Evolutionary conservation across 2,113 vertebrate genomes (phyloP).

Genomic region (Burhinus oedicnemus): DNA sequence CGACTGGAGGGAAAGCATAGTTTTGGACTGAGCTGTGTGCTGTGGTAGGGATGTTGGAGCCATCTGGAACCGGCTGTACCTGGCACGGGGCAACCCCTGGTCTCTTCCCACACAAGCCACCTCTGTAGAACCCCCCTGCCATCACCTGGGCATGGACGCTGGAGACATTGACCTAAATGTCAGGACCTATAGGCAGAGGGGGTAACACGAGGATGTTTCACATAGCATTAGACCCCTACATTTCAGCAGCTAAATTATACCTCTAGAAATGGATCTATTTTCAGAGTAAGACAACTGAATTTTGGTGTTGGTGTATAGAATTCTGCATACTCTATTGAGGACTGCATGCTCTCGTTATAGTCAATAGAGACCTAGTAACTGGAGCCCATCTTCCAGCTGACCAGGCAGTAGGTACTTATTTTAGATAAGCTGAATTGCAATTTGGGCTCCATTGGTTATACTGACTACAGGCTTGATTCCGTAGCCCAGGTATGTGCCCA

Average conservation of each 20-base stretch:
- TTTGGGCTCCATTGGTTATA: not conserved
- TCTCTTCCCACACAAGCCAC: not conserved
- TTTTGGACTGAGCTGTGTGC: not conserved
- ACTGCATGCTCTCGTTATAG: not conserved
- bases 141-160: too few species aligned
- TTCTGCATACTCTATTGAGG: not conserved
- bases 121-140: not conserved
- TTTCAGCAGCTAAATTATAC: not conserved
- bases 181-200: not conserved
- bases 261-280: not conserved
- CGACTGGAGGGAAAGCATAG: not conserved
- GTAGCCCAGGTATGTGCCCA: not conserved
- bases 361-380: not conserved
- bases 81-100: not conserved
- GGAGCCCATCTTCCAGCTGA: not conserved
- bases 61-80: not conserved
- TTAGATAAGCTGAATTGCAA: rapidly evolving
- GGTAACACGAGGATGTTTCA: not conserved
- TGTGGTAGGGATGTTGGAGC: not conserved
- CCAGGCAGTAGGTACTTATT: not conserved
- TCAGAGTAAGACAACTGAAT: not conserved
- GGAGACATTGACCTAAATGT: rapidly evolving
- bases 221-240: not conserved
- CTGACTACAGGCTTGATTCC: not conserved
- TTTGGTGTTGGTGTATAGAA: not conserved